Base-by-base conservation (phyloP, 2,888 invertebrate species). In the Corythucha ciliata region DNA sequence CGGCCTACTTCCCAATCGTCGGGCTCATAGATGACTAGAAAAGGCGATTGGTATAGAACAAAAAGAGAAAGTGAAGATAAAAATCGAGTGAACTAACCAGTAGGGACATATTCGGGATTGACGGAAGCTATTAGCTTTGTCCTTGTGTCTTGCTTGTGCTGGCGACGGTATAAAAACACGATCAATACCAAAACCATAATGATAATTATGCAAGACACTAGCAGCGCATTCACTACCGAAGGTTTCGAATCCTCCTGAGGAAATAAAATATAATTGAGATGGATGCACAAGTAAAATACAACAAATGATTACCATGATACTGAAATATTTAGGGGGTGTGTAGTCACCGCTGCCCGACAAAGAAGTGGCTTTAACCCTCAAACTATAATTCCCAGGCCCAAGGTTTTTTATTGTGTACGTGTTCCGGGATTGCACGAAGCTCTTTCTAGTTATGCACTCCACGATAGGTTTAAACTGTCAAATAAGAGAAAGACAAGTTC, bases 331-430 rank as follows among this genome's bases (percentile, higher is more conserved):
- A 4, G 70, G 64, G 0, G 73, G 64, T 3, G 84, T 78, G 55
- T 71, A 75, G 53, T 75, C 75, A 0, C 84, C 84, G 48, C 76
- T 73, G 25, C 85, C 87, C 42, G 83, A 83, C 56, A 90, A 72
- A 8, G 91, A 86, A 44, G 80, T 78, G 6, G 90, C 86, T 51
- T 77, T 76, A 10, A 93, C 75, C 58, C 75, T 74, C 42, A 90
- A 72, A 58, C 83, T 84, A 69, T 92, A 91, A 70, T 86, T 90
- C 22, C 91, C 92, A 32, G 87, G 74, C 33, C 74, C 70, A 27
- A 86, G 67, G 58, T 74, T 75, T 53, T 73, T 73, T 54, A 82
- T 64, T 12, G 70, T 65, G 64, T 77, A 75, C 1, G 69, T 65
- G 53, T 69, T 72, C 12, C 70, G 71, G 49, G 66, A 67, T 37